These are phyloP conservation scores for Pedicia rivosa DNA, from an alignment of 2,888 invertebrate genomes.

Conservation along the genomic window DNA sequence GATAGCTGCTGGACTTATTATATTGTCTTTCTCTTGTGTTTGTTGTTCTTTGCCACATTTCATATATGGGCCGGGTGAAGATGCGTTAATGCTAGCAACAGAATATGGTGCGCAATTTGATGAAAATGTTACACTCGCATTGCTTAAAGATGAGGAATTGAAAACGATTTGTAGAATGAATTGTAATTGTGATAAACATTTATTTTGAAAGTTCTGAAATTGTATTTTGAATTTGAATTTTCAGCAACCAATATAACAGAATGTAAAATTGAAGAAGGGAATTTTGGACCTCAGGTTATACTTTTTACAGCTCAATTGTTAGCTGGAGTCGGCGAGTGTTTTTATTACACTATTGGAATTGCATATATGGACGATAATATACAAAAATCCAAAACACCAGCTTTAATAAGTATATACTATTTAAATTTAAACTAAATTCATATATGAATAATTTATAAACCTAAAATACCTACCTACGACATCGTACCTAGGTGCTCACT, in stretches of 20 bases:
- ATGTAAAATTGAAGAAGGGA: conserved; percentile 37
- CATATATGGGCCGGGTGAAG: conserved; percentile 49
- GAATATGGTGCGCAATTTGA: conserved; percentile 37
- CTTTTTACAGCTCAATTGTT: conserved; percentile 52
- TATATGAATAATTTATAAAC: no score
- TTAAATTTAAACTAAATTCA: no score
- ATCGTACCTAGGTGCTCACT: no score
- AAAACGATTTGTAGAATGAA: conserved; percentile 41
- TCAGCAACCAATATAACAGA: conserved; percentile 18
- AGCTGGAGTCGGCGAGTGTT: conserved; percentile 50
- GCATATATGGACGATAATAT: conserved; percentile 64
- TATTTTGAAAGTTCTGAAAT: background rate
- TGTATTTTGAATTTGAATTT: no score
- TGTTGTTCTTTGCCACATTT: conserved; percentile 51
- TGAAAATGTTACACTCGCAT: conserved; percentile 29
- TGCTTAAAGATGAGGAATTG: conserved; percentile 34
- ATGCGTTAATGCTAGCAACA: conserved; percentile 42
- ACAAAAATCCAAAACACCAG: conserved; percentile 54
- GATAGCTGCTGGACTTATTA: conserved; percentile 45
- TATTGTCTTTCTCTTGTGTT: conserved; percentile 46
- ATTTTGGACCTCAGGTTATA: conserved; percentile 42
- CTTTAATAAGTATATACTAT: conserved; percentile 49
- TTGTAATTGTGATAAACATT: conserved; percentile 10
- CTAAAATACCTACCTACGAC: no score
- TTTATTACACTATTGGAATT: conserved; percentile 51